Base-by-base conservation (phyloP, 2,888 invertebrate species). In the Cephus nigrinus region DNA sequence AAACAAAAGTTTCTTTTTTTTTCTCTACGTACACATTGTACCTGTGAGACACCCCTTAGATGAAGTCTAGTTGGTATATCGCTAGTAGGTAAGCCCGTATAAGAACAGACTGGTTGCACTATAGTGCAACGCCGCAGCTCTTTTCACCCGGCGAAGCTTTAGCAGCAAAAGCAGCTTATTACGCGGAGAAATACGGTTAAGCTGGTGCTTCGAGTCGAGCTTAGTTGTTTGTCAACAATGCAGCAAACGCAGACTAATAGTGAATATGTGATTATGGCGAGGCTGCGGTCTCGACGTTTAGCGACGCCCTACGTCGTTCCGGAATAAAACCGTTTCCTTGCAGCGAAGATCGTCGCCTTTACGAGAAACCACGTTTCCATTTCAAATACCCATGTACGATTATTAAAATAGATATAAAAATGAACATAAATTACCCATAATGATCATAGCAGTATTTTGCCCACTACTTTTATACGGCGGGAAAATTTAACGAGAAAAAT, bases 151-250 rank as follows among this genome's bases (percentile, higher is more conserved):
- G 31, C 31, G 31, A 33, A 71, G 71, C 33, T 71, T 33, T 71
- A 9, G 71, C 71, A 31, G 33, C 71, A 12, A 12, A 71, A 33
- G 32, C 32, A 71, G 71, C 71, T 71, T 71, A 71, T 32, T 71
- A 33, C 31, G 71, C 32, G 71, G 71, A 71, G 71, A 71, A 71
- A 71, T 71, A 71, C 71, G 15, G 71, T 71, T 71, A 71, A 71
- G 33, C 71, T 15, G 23, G 5, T 23, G 71, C 23, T 71, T 71
- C 31, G 31, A 71, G 32, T 71, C 55, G 23, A 31, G 71, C 23
- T 71, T 71, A 71, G 33, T 71, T 71, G 71, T 71, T 71, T 71
- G 71, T 71, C 71, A 71, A 71, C 12, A 71, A 12, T 23, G 71
- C 71, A 71, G 71, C 33, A 71, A 71, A 33, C 32, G 71, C 31